Conservation (phyloP, 2,113 vertebrate genomes). For the Scatophagus argus region DNA sequence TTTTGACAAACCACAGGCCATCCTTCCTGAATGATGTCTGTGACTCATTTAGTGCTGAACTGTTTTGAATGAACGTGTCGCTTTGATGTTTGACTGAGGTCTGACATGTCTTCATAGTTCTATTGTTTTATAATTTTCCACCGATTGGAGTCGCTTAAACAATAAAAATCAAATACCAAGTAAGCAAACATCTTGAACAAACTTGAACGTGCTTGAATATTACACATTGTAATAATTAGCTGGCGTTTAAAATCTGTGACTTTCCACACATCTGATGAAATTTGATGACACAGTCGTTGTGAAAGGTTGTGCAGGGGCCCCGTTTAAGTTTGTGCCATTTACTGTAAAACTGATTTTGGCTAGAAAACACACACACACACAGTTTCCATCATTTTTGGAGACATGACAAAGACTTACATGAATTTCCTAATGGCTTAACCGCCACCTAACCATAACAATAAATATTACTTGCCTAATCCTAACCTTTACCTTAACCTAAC, state of each 20-base stretch:
- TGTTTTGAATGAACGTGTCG: conserved; percentile 59
- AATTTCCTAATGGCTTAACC: too few species aligned
- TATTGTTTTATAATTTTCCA: conserved; percentile 59
- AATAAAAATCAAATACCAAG: conserved; percentile 41
- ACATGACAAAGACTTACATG: too few species aligned
- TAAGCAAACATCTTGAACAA: conserved; percentile 48
- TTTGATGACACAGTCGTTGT: background rate
- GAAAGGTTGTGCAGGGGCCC: background rate
- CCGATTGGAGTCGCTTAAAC: conserved; percentile 38
- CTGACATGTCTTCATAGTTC: conserved; percentile 51
- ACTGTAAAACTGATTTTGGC: background rate
- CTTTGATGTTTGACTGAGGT: conserved; percentile 62
- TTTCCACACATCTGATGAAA: conserved; percentile 3
- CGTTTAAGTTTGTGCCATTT: background rate
- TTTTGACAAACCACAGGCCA: conserved; percentile 66
- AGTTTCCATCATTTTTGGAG: too few species aligned
- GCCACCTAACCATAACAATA: too few species aligned
- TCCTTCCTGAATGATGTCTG: conserved; percentile 60
- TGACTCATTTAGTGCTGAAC: conserved; percentile 64
- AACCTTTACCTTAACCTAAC: too few species aligned
- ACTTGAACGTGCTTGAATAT: conserved; percentile 1
- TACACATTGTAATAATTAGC: conserved; percentile 28
- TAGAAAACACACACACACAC: too few species aligned
- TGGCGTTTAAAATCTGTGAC: background rate
- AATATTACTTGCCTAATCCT: too few species aligned